Percentiles rank a stretch among this genome's conserved stretches.
Conservation (phyloP, 2,888 invertebrate genomes). For the Pyrgus malvae region DNA sequence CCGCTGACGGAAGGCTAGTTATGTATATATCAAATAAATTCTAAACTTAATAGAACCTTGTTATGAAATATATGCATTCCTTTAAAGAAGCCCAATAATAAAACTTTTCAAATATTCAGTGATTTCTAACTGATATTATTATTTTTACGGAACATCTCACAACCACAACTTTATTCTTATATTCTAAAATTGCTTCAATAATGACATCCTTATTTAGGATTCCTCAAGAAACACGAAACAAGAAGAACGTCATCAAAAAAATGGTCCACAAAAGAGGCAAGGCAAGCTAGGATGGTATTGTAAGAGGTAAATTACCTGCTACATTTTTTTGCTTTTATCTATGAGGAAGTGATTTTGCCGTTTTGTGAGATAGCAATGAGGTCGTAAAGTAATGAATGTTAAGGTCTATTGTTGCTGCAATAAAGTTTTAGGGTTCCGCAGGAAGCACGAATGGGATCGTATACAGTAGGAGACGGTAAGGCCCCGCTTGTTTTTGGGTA, state of each 20-base stretch:
- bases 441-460: slow-evolving; percentile 27
- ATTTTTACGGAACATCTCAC: neutral
- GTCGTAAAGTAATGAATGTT: slow-evolving; percentile 24
- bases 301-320: slow-evolving; percentile 22
- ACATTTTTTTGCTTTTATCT: slow-evolving; percentile 23
- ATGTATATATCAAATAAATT: no score
- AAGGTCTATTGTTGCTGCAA: slow-evolving; percentile 28
- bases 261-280: neutral
- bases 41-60: no score
- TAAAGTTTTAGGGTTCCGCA: slow-evolving; percentile 26
- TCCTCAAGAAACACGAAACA: neutral
- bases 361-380: slow-evolving; percentile 25
- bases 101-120: neutral
- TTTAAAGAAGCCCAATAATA: no score
- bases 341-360: slow-evolving; percentile 26
- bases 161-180: neutral
- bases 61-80: no score
- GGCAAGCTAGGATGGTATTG: slow-evolving; percentile 14
- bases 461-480: slow-evolving; percentile 25
- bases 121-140: neutral
- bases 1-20: no score
- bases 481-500: slow-evolving; percentile 22
- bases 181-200: neutral
- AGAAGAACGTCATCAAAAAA: slow-evolving; percentile 7
- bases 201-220: slow-evolving; percentile 3